Evolutionary conservation across 2,113 vertebrate genomes (phyloP).

Genomic region (Perca fluviatilis): DNA sequence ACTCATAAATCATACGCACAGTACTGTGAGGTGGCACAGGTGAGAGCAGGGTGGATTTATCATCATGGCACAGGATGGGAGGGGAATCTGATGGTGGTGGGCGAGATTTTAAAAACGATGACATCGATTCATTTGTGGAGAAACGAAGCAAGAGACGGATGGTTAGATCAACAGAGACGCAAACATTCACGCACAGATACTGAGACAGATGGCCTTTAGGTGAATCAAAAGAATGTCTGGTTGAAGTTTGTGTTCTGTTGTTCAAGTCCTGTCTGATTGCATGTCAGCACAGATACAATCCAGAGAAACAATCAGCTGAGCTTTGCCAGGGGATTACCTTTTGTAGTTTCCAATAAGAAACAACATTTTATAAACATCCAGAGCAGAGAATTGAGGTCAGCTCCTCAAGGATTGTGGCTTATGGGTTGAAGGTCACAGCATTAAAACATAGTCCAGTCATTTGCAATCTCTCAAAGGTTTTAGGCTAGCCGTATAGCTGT

Average conservation of each 20-base stretch:
- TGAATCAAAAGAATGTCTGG: constrained; percentile 30
- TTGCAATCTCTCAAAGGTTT: constrained; percentile 62
- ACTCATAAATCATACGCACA: constrained; percentile 76
- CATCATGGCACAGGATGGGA: constrained; percentile 25
- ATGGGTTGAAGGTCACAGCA: constrained; percentile 52
- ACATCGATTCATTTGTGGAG: constrained; percentile 49
- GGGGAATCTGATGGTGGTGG: constrained; percentile 37
- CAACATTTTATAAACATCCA: constrained; percentile 34
- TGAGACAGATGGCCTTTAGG: constrained; percentile 47
- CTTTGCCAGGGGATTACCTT: constrained; percentile 59
- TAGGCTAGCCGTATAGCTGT: constrained; percentile 23
- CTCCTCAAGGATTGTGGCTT: constrained; percentile 59
- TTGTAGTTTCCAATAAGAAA: constrained; percentile 58
- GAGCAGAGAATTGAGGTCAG: constrained; percentile 54
- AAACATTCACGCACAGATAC: not conserved
- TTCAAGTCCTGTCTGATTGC: constrained; percentile 45
- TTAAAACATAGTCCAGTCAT: constrained; percentile 49
- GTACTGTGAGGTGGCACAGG: constrained; percentile 58
- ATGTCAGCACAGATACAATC: constrained; percentile 45
- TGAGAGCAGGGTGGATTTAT: constrained; percentile 74
- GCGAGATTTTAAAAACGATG: constrained; percentile 24
- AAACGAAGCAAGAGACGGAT: constrained; percentile 33
- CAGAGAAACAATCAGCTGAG: constrained; percentile 59
- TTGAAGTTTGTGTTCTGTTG: constrained; percentile 26
- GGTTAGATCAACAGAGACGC: constrained; percentile 16